Percentiles rank a stretch among this genome's conserved stretches.
Conservation (phyloP, 2,888 invertebrate genomes). For the Ochropleura leucogaster region DNA sequence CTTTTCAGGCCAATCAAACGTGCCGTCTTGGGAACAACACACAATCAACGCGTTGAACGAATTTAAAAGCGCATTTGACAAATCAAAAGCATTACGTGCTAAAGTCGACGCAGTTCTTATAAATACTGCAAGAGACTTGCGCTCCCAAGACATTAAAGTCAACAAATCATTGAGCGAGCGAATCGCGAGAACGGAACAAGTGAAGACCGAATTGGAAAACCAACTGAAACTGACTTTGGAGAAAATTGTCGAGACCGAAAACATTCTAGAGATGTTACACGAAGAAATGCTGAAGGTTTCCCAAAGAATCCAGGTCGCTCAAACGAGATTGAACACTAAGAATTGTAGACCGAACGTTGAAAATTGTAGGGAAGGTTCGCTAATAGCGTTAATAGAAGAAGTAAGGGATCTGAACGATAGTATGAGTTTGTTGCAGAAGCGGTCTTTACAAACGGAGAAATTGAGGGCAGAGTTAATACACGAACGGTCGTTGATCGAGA, state of each 20-base stretch:
- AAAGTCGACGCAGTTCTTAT: conserved; percentile 93
- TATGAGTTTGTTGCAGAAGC: conserved; percentile 82
- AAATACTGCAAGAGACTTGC: conserved; percentile 94
- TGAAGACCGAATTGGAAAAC: conserved; percentile 92
- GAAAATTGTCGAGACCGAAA: conserved; percentile 86
- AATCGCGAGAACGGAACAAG: conserved; percentile 94
- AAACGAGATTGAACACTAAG: conserved; percentile 85
- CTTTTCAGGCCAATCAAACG: conserved; percentile 93
- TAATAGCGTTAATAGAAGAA: conserved; percentile 84
- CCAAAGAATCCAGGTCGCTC: conserved; percentile 85
- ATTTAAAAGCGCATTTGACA: conserved; percentile 93
- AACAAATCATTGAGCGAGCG: conserved; percentile 93
- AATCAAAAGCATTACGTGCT: conserved; percentile 93
- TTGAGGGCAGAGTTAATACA: conserved; percentile 84
- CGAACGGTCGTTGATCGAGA: conserved; percentile 83
- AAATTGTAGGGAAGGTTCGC: conserved; percentile 86
- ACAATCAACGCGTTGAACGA: conserved; percentile 94
- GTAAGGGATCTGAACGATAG: conserved; percentile 85
- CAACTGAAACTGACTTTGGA: conserved; percentile 90
- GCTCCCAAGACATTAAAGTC: conserved; percentile 95
- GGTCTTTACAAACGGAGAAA: conserved; percentile 83
- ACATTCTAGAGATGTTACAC: conserved; percentile 82
- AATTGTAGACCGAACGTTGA: conserved; percentile 84
- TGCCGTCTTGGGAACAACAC: conserved; percentile 95
- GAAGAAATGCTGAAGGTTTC: conserved; percentile 85